phyloP scores from a whole-genome alignment of 2,888 invertebrate species.

The Geophilus truncorum region DNA sequence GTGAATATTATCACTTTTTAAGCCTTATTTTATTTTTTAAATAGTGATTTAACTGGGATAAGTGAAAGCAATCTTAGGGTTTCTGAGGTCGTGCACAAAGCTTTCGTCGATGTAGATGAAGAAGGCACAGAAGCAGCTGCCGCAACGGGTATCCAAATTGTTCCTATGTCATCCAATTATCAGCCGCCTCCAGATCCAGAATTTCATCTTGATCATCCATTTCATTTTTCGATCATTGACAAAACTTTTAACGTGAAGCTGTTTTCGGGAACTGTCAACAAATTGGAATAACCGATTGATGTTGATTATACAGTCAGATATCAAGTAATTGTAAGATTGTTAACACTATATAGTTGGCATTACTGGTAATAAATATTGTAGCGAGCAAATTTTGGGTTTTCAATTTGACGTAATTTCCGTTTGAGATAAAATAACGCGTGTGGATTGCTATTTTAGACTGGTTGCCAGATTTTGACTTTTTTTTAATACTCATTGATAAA shows the following conservation, averaged over 20 bases:
- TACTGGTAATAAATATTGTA: too few species aligned
- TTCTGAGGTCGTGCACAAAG: constrained; percentile 11
- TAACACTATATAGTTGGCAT: too few species aligned
- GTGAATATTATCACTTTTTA: too few species aligned
- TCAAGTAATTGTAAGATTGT: too few species aligned
- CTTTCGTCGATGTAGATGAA: constrained; percentile 40
- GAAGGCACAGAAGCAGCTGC: constrained; percentile 42
- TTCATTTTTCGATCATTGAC: constrained; percentile 10
- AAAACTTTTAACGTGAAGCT: not conserved
- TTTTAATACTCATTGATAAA: too few species aligned
- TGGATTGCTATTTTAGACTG: too few species aligned
- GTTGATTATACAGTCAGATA: too few species aligned
- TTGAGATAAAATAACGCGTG: too few species aligned
- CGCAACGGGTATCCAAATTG: constrained; percentile 37
- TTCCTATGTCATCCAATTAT: not conserved
- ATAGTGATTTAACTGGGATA: constrained; percentile 6
- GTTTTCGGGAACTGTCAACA: not conserved
- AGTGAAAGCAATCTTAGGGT: not conserved
- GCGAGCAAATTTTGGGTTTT: too few species aligned
- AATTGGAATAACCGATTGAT: not conserved
- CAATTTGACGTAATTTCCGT: too few species aligned
- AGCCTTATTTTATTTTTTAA: not conserved
- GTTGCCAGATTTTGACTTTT: too few species aligned
- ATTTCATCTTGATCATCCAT: constrained; percentile 14
- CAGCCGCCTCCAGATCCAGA: not conserved